phyloP scores from a whole-genome alignment of 2,113 vertebrate genomes.

The Bujurquina vittata region DNA sequence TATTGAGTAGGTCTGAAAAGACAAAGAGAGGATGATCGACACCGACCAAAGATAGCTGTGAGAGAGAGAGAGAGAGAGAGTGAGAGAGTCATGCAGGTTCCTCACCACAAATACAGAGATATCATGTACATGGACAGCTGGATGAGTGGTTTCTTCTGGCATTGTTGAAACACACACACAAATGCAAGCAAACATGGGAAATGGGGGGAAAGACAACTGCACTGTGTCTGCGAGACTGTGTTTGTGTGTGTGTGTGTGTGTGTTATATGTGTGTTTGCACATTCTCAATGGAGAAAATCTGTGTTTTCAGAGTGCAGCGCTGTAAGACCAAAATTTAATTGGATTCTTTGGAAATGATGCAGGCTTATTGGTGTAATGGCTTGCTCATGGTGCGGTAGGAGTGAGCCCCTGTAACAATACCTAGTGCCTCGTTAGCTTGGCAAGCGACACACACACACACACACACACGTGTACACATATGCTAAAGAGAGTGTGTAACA shows the following conservation, averaged over 20 bases:
- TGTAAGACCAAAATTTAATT: constrained; percentile 78
- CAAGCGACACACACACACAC: constrained; percentile 23
- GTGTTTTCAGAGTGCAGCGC: constrained; percentile 70
- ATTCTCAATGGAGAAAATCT: constrained; percentile 72
- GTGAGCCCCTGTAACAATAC: constrained; percentile 83
- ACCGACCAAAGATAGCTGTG: constrained; percentile 35
- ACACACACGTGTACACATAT: constrained; percentile 9
- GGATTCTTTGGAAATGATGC: constrained; percentile 76
- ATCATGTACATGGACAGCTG: constrained; percentile 54
- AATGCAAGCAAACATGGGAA: constrained; percentile 15
- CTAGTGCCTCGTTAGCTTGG: constrained; percentile 73
- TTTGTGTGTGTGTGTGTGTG: constrained; percentile 2
- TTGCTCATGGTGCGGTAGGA: constrained; percentile 77
- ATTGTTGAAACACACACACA: constrained; percentile 8
- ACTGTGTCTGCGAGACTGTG: constrained; percentile 4
- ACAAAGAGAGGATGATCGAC: constrained; percentile 52
- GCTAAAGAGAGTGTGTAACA: constrained; percentile 55
- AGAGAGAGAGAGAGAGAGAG: background rate
- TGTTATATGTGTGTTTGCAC: constrained; percentile 52
- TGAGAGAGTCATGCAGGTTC: constrained; percentile 33
- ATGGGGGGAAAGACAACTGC: constrained; percentile 7
- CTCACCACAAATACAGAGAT: constrained; percentile 58
- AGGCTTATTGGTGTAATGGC: constrained; percentile 79
- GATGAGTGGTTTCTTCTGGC: constrained; percentile 41
- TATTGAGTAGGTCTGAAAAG: constrained; percentile 48